Conservation (phyloP, 64 coral and sea anemone species). For the Porites australiensis region DNA sequence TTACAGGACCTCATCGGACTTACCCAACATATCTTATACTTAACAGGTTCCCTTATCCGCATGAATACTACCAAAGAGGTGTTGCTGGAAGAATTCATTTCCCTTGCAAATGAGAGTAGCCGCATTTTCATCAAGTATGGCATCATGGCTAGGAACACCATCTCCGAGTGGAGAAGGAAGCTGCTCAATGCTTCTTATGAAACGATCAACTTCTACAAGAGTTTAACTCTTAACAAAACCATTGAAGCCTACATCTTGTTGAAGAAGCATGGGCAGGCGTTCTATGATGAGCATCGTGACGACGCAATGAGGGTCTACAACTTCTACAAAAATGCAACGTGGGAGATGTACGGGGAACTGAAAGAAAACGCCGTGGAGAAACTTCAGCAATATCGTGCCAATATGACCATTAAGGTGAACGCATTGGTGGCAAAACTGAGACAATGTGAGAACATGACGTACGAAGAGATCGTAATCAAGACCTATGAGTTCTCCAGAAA, state of each 20-base stretch:
- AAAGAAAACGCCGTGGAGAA: constrained; percentile 50
- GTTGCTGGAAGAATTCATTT: constrained; percentile 75
- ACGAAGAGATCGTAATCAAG: constrained; percentile 76
- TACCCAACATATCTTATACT: constrained; percentile 56
- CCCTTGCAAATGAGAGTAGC: constrained; percentile 54
- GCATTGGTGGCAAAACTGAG: constrained; percentile 59
- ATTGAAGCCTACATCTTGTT: constrained; percentile 46
- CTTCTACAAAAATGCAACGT: constrained; percentile 70
- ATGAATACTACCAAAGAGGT: constrained; percentile 71
- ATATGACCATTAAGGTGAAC: constrained; percentile 35
- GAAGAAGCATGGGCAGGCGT: constrained; percentile 37
- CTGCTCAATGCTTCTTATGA: constrained; percentile 32
- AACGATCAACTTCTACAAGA: constrained; percentile 38
- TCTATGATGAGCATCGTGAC: constrained; percentile 74
- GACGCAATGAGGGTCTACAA: constrained; percentile 57
- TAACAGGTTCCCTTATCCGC: constrained; percentile 59
- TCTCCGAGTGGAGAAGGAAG: constrained; percentile 29
- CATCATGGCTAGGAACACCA: constrained; percentile 63
- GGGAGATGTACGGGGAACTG: constrained; percentile 55
- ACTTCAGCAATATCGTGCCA: constrained; percentile 8
- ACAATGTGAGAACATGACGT: constrained; percentile 87
- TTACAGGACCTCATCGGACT: constrained; percentile 39
- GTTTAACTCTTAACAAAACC: constrained; percentile 57
- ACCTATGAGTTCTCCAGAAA: constrained; percentile 63
- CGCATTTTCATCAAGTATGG: constrained; percentile 67